Base-by-base conservation (phyloP, 2,797 vertebrate genomes). In the Danionella dracula region DNA sequence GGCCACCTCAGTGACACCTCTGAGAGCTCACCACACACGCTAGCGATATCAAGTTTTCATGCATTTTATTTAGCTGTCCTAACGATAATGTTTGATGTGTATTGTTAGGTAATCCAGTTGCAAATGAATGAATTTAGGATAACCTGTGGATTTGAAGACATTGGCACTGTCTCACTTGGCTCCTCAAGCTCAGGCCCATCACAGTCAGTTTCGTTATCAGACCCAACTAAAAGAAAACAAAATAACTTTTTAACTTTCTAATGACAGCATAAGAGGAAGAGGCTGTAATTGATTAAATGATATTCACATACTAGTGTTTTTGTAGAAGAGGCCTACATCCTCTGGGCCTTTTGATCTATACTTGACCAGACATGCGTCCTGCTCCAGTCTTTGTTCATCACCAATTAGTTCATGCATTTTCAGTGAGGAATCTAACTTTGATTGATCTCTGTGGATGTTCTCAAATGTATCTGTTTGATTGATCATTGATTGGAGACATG, bases 101-200 rank as follows among this genome's bases (percentile, higher is more conserved):
- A n/a, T n/a, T n/a, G n/a, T n/a, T n/a, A n/a, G n/a, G n/a, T n/a
- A n/a, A n/a, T n/a, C n/a, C n/a, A n/a, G n/a, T n/a, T n/a, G n/a
- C n/a, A n/a, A n/a, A n/a, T n/a, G n/a, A n/a, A n/a, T n/a, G n/a
- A 49, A 46, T 40, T n/a, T 38, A 5, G 7, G 27, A 79, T 74
- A 75, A 95, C 95, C 88, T 93, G 93, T 8, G 84, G 79, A 50
- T 93, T 87, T 2, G 84, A 78, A 0, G 86, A 80, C 72, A 83
- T 89, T 0, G 88, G 79, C 51, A 88, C 85, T 0, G 79, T 64
- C 16, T 67, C 35, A 29, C 91, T 93, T 0, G 90, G 85, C 44
- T 94, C 94, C 73, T 95, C 96, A 23, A 92, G 83, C 67, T 96
- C 96, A 0, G 92, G 92, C 46, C 91, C 94, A 9, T 94, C 94